Evolutionary conservation across 2,113 vertebrate genomes (phyloP).

Genomic region (Eurypyga helias): DNA sequence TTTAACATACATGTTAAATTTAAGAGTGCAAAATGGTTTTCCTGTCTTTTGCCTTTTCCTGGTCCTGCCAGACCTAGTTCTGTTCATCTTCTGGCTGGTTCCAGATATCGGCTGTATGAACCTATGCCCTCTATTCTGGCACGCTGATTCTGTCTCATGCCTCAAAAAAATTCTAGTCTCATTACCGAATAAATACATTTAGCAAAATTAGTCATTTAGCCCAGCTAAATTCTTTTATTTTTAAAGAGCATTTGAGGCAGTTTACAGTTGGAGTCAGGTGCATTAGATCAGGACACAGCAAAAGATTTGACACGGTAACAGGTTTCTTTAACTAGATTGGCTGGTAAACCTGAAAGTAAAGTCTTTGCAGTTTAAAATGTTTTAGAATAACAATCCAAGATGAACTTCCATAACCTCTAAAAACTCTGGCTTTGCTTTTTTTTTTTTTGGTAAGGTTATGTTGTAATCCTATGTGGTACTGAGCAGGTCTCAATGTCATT

Average conservation of each 20-base stretch:
- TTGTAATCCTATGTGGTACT: not conserved
- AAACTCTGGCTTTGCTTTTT: not conserved
- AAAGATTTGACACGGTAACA: not conserved
- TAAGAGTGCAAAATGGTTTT: not conserved
- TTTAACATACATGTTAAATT: not conserved
- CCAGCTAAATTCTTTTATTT: not conserved
- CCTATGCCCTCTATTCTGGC: not conserved
- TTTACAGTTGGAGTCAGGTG: not conserved
- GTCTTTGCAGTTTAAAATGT: not conserved
- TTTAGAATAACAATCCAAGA: not conserved
- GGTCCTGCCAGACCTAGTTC: not conserved
- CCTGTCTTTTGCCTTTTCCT: not conserved
- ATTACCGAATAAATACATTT: not conserved
- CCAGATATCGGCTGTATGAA: not conserved
- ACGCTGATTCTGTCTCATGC: rapidly evolving
- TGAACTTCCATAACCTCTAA: not conserved
- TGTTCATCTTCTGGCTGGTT: not conserved
- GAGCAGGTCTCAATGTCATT: not conserved
- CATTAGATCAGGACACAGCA: not conserved
- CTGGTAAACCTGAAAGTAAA: not conserved
- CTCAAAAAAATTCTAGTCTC: not conserved
- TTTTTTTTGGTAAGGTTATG: not conserved
- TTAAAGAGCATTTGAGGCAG: not conserved
- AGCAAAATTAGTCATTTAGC: not conserved
- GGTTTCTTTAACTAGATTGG: not conserved